Evolutionary conservation across 92 coral and sea anemone genomes (phyloP), one percentile per base, ranked within the genome.

Genomic region (Bergia sp.): DNA sequence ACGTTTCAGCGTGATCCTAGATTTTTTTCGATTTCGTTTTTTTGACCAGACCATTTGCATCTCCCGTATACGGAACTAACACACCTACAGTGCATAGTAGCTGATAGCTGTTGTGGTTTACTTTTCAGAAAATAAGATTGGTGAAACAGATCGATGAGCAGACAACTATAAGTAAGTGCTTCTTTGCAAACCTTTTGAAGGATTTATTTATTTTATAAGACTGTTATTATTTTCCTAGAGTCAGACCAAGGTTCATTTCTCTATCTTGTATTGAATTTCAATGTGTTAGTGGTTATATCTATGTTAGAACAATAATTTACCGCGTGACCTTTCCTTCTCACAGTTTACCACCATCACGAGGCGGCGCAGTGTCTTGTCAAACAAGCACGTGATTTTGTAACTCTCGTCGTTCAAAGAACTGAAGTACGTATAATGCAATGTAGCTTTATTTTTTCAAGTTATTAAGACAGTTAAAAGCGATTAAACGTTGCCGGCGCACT

Each of bases 281-380:
- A 10, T 45, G 0, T 45, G 1, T 45, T 45, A 45, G 9, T 4
- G 4, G 50, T 45, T 45, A 5, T 45, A 4, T 45, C 50, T 67
- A 18, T 71, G 8, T 71, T 4, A 29, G 13, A 71, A 50, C 13
- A 45, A 4, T 45, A n/a, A n/a, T 36, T 37, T 29, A 23, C 10
- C 45, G 2, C 43, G 5, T 37, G 8, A 10, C 43, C 38, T 29
- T 16, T 47, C 40, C 37, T 85, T 2, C 86, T 88, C 57, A 8
- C 64, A 96, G 99, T 92, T 61, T 95, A 96, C 76, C 88, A 90
- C 2, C 99, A 95, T 89, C 96, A 94, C 44, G 98, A 96, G 86
- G 92, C 99, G 3, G 96, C 95, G 37, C 98, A 96, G 87, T 96
- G 99, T 80, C 93, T 96, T 79, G 91, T 95, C 40, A 96, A 96